Evolutionary conservation across 2,113 vertebrate species (phyloP), one percentile per base, ranked within the genome.

Genomic region (Hemibates koningsi): DNA sequence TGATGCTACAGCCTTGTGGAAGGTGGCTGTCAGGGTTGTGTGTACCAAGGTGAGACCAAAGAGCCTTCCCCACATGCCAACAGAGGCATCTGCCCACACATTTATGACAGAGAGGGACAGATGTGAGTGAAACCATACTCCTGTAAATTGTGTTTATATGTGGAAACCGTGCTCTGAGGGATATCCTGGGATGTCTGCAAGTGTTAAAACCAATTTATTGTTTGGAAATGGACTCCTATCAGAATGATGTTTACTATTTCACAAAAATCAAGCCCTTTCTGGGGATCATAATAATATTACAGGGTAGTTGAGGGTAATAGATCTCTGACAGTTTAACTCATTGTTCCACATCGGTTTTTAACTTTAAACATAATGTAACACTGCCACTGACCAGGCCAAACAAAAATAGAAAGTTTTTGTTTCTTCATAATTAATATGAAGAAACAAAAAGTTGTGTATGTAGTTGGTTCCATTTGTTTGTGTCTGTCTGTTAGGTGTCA

Each of bases 1-100:
- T n/a, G 99, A 99, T 86, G 94, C 98, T 78, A 97, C 98, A 34
- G 98, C 98, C 29, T 96, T 99, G 94, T 99, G 99, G 99, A 99
- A 99, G 90, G 97, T 99, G 88, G 95, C 96, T 1, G 98, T 99
- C 85, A 97, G 98, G 52, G 95, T 99, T 66, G 96, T 99, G 84
- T 99, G 99, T 86, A 99, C 99, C 53, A 99, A 99, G 97, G 98
- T 99, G 94, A 97, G 95, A 87, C 19, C 50, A 29, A 29, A 66
- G 36, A 71, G 4, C 24, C 73, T 21, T n/a, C 34, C 19, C 0
- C 61, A 71, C 12, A 71, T 71, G 52, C 8, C 16, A 41, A 57
- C 27, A 79, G 29, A 63, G 32, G 61, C 85, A 27, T 59, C 87
- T 66, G 90, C 5, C 0, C 34, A 57, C 9, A 79, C 17, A 5